Conservation (phyloP, 2,113 vertebrate genomes). For the Passer domesticus region DNA sequence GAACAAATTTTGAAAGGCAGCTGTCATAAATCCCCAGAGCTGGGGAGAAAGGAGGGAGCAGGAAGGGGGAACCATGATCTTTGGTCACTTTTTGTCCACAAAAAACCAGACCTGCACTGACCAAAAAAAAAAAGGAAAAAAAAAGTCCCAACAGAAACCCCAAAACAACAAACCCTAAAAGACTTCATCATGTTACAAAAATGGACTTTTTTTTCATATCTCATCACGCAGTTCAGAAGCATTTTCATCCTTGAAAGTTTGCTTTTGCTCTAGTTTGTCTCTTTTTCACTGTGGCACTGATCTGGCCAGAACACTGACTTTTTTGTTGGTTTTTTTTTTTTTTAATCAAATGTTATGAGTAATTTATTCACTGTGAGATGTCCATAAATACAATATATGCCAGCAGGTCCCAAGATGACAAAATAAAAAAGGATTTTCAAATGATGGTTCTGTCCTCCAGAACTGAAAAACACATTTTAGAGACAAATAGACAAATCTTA, state of each 20-base stretch:
- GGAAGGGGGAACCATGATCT: background rate
- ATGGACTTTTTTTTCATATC: background rate
- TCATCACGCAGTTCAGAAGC: background rate
- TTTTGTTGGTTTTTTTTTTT: background rate
- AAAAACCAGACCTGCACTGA: background rate
- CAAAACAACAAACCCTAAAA: background rate
- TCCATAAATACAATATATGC: background rate
- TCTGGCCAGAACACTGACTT: background rate
- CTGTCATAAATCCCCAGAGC: background rate
- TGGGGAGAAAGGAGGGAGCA: background rate
- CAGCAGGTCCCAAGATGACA: background rate
- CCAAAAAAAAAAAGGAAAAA: background rate
- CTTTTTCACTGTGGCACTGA: background rate
- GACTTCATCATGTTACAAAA: background rate
- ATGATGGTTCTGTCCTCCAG: background rate
- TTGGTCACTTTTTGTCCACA: background rate
- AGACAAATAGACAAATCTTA: conserved; percentile 10
- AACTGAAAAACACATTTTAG: conserved; percentile 34
- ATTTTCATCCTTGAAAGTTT: background rate
- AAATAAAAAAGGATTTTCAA: background rate
- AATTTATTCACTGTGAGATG: background rate
- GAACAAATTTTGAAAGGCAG: background rate
- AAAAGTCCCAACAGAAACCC: background rate
- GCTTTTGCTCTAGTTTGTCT: background rate
- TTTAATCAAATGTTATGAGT: background rate